These are phyloP conservation scores for Ceratina australensis DNA, from an alignment of 1,140 invertebrate species.

Conservation along the genomic window DNA sequence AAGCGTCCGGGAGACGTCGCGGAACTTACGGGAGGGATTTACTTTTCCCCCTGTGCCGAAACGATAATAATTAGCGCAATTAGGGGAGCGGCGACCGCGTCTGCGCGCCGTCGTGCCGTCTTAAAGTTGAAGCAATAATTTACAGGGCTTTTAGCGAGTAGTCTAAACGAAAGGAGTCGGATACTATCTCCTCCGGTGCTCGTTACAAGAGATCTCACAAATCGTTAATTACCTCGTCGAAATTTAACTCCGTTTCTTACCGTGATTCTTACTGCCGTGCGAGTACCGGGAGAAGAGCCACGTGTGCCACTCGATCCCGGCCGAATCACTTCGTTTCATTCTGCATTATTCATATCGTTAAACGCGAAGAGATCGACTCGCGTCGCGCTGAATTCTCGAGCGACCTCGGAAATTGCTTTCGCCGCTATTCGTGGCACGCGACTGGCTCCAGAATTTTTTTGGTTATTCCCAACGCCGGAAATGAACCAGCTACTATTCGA, in stretches of 20 bases:
- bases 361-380: slow-evolving; percentile 10
- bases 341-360: slow-evolving; percentile 28
- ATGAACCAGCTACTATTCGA: background rate
- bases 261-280: too few relatives aligned
- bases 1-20: slow-evolving; percentile 52
- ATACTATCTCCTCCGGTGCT: slow-evolving; percentile 6
- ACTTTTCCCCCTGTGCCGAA: slow-evolving; percentile 32
- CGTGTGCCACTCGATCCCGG: background rate
- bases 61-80: slow-evolving; percentile 68
- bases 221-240: slow-evolving; percentile 3
- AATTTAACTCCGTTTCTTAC: background rate
- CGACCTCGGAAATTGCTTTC: background rate
- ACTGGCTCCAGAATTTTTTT: background rate
- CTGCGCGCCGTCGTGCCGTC: slow-evolving; percentile 36
- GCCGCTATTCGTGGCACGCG: background rate
- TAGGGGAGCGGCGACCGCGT: slow-evolving; percentile 44
- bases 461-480: background rate
- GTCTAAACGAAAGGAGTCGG: slow-evolving; percentile 28
- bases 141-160: slow-evolving; percentile 57
- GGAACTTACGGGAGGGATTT: slow-evolving; percentile 41
- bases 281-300: background rate
- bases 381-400: background rate
- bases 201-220: slow-evolving; percentile 18
- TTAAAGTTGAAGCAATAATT: slow-evolving; percentile 64
- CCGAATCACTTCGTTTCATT: slow-evolving; percentile 16